phyloP scores from a whole-genome alignment of 2,797 vertebrate species.

The Poecile montanus region DNA sequence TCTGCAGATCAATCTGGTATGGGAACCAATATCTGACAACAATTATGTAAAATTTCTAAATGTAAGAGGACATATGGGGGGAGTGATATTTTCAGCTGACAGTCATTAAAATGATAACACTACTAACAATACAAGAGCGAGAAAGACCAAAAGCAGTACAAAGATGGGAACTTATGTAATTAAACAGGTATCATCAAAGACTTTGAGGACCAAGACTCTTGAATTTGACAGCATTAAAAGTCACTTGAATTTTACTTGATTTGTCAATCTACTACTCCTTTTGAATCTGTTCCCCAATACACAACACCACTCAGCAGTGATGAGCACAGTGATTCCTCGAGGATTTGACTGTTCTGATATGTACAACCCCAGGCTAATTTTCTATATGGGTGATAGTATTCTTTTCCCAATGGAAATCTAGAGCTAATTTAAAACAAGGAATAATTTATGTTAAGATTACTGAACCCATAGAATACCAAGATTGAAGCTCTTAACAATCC shows the following conservation, averaged over 20 bases:
- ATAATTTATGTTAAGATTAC: constrained; percentile 63
- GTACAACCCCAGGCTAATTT: constrained; percentile 69
- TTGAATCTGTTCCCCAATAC: constrained; percentile 20
- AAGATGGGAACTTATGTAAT: constrained; percentile 20
- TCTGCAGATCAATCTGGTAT: not conserved
- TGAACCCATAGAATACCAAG: constrained; percentile 19
- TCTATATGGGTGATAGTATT: constrained; percentile 64
- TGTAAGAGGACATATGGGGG: not conserved
- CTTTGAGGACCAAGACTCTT: constrained; percentile 27
- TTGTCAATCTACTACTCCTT: constrained; percentile 20
- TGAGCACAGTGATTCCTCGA: constrained; percentile 60
- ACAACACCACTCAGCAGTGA: constrained; percentile 22
- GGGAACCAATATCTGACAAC: not conserved
- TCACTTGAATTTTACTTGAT: constrained; percentile 8
- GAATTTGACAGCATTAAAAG: constrained; percentile 7
- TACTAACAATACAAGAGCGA: not conserved
- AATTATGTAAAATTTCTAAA: constrained; percentile 38
- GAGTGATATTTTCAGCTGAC: constrained; percentile 8
- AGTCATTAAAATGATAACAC: not conserved
- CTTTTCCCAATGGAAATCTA: constrained; percentile 69
- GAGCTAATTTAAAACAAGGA: constrained; percentile 71
- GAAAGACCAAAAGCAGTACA: constrained; percentile 34
- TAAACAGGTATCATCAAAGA: not conserved
- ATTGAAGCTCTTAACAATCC: constrained; percentile 42
- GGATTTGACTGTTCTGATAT: constrained; percentile 63